Evolutionary conservation across 2,888 invertebrate species (phyloP).

Genomic region (Sipunculus nudus): DNA sequence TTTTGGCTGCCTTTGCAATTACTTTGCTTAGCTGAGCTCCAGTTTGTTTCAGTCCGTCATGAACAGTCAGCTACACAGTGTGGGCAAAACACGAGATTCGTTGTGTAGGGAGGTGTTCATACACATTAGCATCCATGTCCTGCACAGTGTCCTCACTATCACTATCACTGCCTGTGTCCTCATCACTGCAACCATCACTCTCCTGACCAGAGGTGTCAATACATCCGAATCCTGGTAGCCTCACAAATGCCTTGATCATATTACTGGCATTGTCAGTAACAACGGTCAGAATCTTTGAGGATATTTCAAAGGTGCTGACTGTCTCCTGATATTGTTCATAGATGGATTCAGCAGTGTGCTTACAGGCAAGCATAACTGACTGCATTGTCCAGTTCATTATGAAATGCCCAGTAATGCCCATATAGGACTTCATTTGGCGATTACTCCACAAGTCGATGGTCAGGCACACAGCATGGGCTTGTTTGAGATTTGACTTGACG

Average conservation of each 20-base stretch:
- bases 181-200: not conserved
- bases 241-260: slow-evolving; percentile 10
- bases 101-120: not conserved
- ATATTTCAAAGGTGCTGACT: not conserved
- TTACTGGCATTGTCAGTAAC: slow-evolving; percentile 12
- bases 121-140: too few relatives aligned
- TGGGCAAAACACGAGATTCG: slow-evolving; percentile 3
- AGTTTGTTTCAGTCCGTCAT: slow-evolving; percentile 5
- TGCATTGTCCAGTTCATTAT: not conserved
- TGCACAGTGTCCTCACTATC: too few relatives aligned
- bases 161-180: too few relatives aligned
- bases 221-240: not conserved
- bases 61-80: slow-evolving; percentile 5
- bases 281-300: not conserved
- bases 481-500: not conserved
- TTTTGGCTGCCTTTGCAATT: slow-evolving; percentile 22
- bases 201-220: slow-evolving; percentile 1
- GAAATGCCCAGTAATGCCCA: slow-evolving; percentile 18
- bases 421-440: slow-evolving; percentile 7
- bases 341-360: slow-evolving; percentile 7
- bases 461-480: slow-evolving; percentile 1
- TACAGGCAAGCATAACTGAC: slow-evolving; percentile 8
- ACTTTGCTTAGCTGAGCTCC: too few relatives aligned
- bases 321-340: not conserved
- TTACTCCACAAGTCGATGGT: slow-evolving; percentile 19